Base-by-base conservation (phyloP, 2,113 vertebrate genomes). In the Ceratotherium simum region DNA sequence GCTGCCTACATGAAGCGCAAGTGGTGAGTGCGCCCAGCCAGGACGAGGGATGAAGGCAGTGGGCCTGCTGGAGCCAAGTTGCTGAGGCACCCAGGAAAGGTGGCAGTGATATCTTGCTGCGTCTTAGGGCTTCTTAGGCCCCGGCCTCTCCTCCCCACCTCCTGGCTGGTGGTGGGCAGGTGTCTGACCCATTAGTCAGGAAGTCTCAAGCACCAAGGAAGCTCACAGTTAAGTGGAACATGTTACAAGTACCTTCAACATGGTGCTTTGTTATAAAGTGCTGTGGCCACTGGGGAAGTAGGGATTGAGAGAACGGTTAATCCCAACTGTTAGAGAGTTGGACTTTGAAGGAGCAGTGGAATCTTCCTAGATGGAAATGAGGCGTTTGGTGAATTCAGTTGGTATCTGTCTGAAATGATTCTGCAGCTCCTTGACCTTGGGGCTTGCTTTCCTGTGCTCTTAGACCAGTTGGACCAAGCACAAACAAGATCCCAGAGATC, bases 1-100 rank as follows among this genome's bases (percentile, higher is more conserved):
- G 99, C 99, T 6, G 99, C 99, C 91, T 99, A 99, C 98, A 99
- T 99, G 99, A 99, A 99, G 85, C 99, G 99, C 98, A 99, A 99
- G 97, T 99, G 99, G 99, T 99, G 95, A 96, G 99, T 95, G 64
- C 73, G 5, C 36, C 36, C 25, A 31, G 48, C 70, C 46, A 29
- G 96, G 85, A 36, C 0, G 0, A 33, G 48, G 69, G 25, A 23
- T 29, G 36, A 76, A 89, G 72, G 36, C 60, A 31, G 11, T 58
- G 58, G n/a, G 29, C 25, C 60, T 46, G 6, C 39, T 76, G 67
- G 72, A 83, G 33, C 48, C 54, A 27, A 27, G 75, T 70, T 89
- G 54, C 86, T 48, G 29, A 79, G 83, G 64, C 21, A 42, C 67
- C 88, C 76, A 42, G 58, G 65, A 75, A 65, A 62, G 73, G 62